Base-by-base conservation (phyloP, 2,888 invertebrate species). In the Alviniconcha strummeri region DNA sequence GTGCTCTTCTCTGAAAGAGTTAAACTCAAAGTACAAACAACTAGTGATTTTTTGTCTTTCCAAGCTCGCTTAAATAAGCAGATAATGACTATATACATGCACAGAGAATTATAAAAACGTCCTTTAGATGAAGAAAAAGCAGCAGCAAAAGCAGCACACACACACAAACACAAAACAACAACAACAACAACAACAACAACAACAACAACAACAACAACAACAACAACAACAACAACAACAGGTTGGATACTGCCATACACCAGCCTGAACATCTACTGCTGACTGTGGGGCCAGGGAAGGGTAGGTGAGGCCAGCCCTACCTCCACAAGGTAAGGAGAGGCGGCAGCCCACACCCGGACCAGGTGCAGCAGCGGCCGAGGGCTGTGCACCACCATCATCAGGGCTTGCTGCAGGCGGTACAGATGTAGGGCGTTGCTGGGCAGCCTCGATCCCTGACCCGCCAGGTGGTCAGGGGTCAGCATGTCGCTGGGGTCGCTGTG, bases 291-390 rank as follows among this genome's bases (percentile, higher is more conserved):
- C 36, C 36, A 36, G 3, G 36, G 36, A 36, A 36, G 36, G 36
- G 36, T 36, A 36, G 36, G 36, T 36, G 36, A 36, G 36, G 36
- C 36, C 36, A 36, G 36, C 36, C 36, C 17, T 69, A 96, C 97
- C 95, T 98, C 98, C 96, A 98, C 98, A 83, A 98, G 96, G 94
- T 98, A 98, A 0, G 97, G 97, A 0, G 98, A 97, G 0, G 97
- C 96, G 0, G 98, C 96, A 15, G 97, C 97, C 98, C 98, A 99
- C 64, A 95, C 96, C 88, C 97, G 96, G 96, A 99, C 97, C 82
- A 98, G 96, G 92, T 99, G 99, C 75, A 98, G 96, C 56, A 98
- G 94, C 0, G 98, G 98, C 0, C 98, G 94, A 0, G 97, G 97
- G 80, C 97, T 97, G 84, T 97, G 95, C 15, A 97, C 96, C 82